phyloP scores from a whole-genome alignment of 1,140 invertebrate genomes.

The Sycobia sp. region DNA sequence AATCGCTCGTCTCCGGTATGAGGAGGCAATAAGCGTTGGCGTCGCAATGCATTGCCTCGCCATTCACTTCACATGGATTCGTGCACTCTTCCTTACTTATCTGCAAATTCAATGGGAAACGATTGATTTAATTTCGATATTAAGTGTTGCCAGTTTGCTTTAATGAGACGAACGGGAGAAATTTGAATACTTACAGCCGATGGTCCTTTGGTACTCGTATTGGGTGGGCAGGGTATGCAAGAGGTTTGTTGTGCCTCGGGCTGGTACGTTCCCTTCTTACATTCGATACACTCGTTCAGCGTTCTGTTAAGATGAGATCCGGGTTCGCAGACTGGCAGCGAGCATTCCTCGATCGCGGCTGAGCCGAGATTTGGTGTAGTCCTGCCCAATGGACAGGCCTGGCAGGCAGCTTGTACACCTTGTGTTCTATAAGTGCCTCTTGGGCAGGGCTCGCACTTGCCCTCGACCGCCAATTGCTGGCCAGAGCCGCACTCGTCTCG shows the following conservation, averaged over 20 bases:
- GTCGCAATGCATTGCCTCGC: constrained; percentile 84
- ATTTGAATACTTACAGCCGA: constrained; percentile 71
- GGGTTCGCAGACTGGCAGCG: constrained; percentile 82
- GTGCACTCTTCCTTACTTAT: constrained; percentile 83
- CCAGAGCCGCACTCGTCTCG: constrained; percentile 89
- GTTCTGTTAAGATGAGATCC: constrained; percentile 86
- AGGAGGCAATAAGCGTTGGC: constrained; percentile 87
- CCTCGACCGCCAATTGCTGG: constrained; percentile 84
- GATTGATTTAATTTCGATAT: background rate
- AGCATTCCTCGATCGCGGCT: constrained; percentile 86
- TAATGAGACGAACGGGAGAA: background rate
- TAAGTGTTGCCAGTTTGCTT: background rate
- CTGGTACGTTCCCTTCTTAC: constrained; percentile 92
- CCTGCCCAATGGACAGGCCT: constrained; percentile 83
- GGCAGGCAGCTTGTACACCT: constrained; percentile 86
- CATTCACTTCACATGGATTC: constrained; percentile 88
- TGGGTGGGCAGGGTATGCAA: constrained; percentile 88
- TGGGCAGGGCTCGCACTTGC: constrained; percentile 91
- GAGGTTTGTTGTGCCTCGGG: constrained; percentile 85
- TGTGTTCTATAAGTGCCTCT: constrained; percentile 87
- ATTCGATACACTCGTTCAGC: constrained; percentile 83
- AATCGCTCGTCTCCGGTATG: constrained; percentile 82
- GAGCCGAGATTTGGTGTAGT: constrained; percentile 87
- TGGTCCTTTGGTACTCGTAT: constrained; percentile 85
- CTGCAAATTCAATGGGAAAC: constrained; percentile 54